Evolutionary conservation across 1,140 invertebrate genomes (phyloP), one percentile per base, ranked within the genome.

Genomic region (Stratiolaelaps scimitus): DNA sequence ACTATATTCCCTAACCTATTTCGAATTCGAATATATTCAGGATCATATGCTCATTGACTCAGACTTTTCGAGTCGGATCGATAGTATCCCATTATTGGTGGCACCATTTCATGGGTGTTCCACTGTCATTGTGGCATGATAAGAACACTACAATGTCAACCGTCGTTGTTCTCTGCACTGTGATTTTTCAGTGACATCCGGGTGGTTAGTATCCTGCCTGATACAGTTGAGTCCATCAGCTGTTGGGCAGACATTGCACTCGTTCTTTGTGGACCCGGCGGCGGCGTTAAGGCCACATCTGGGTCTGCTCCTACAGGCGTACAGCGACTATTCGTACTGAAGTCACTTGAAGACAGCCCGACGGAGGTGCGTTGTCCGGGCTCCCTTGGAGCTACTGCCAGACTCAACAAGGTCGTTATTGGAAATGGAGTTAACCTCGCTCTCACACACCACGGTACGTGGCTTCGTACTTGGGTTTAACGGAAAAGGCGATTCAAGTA

Each of bases 381-480:
- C 23, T 29, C 15, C 53, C 34, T 40, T 40, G 34, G 34, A 4
- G 10, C 34, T 4, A 40, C 34, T 4, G 53, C 23, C 2, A 26
- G 53, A 29, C 23, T 60, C 13, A 34, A 17, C 17, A 60, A 60
- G 34, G 53, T 60, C 10, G 34, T 34, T 34, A 60, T 60, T 15
- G 53, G 53, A 17, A 26, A 60, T 29, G 34, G 34, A 15, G 53
- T 60, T 34, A 60, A 60, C 53, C 53, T 60, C 15, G 53, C 53
- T 26, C 53, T 60, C 17, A 60, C 53, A 4, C 53, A 60, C 2
- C 53, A 60, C 23, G 53, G 53, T 60, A 60, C 17, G 26, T 15
- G 15, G 2, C 53, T 20, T 26, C 15, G 34, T 60, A 6, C 15
- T 4, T 7, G 26, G 19, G 4, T 6, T 6, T 6, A 6, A 40